These are phyloP conservation scores for Thinocorus orbignyianus DNA, from an alignment of 2,113 vertebrate species.

Conservation along the genomic window DNA sequence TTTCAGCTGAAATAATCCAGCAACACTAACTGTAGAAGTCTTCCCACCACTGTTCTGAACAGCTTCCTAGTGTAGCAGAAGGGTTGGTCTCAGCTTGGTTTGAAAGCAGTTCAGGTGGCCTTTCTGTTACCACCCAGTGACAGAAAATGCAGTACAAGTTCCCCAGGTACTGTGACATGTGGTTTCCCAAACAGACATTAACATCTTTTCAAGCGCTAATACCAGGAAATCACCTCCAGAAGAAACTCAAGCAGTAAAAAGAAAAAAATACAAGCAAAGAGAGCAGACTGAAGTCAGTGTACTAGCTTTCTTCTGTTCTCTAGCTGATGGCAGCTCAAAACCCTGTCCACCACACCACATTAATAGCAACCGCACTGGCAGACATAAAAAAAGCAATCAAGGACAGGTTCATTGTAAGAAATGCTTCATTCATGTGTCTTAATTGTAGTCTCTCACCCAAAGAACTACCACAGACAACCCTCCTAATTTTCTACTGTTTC, in stretches of 20 bases:
- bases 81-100: background rate
- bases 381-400: background rate
- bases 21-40: background rate
- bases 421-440: background rate
- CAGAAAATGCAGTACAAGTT: background rate
- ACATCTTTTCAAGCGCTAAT: background rate
- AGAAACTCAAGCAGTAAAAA: background rate
- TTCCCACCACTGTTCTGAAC: background rate
- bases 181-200: background rate
- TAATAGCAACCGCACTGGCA: background rate
- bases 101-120: background rate
- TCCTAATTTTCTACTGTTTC: background rate
- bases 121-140: background rate
- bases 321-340: background rate
- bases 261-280: background rate
- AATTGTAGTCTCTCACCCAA: background rate
- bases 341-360: background rate
- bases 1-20: background rate
- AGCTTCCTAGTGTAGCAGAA: background rate
- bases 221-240: background rate
- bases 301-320: background rate
- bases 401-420: background rate
- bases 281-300: background rate
- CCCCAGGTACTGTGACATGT: background rate
- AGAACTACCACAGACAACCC: background rate